Percentiles rank a stretch among this genome's conserved stretches.
Evolutionary conservation across 2,797 vertebrate genomes (phyloP).

Genomic region (Orientallactaga sibirica): DNA sequence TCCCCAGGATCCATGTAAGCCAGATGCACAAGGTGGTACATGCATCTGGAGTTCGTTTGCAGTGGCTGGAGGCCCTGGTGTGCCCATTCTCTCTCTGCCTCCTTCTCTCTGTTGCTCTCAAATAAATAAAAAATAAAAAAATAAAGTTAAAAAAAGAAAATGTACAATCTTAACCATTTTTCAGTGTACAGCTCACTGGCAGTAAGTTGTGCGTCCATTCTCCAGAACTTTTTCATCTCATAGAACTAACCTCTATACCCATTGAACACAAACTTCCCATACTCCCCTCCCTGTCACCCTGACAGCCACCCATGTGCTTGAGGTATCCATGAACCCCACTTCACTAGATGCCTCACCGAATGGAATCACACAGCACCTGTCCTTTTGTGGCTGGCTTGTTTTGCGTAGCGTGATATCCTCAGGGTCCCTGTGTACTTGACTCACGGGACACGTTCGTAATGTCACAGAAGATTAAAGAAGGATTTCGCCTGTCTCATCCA

Average conservation of each 20-base stretch:
- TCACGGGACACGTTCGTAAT: not conserved
- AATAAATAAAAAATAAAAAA: too few relatives aligned
- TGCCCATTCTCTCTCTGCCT: too few relatives aligned
- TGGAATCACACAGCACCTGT: not conserved
- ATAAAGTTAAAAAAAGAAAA: too few relatives aligned
- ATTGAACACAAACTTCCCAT: not conserved
- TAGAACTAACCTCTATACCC: not conserved
- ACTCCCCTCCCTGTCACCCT: rapidly evolving
- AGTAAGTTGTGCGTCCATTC: not conserved
- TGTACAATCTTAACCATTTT: not conserved
- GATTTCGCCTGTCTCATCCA: not conserved
- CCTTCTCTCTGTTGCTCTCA: too few relatives aligned
- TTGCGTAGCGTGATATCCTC: not conserved
- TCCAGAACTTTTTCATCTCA: not conserved
- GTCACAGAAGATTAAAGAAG: not conserved
- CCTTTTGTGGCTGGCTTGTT: not conserved
- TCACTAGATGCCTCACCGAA: not conserved
- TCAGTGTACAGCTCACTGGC: not conserved
- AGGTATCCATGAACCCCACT: not conserved
- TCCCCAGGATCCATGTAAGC: too few relatives aligned
- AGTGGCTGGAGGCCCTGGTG: too few relatives aligned
- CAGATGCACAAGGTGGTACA: too few relatives aligned
- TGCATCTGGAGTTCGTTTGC: too few relatives aligned
- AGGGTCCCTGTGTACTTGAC: not conserved
- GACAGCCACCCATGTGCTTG: not conserved